Conservation (phyloP, 1,140 invertebrate species). For the Aphaenogaster floridana region DNA sequence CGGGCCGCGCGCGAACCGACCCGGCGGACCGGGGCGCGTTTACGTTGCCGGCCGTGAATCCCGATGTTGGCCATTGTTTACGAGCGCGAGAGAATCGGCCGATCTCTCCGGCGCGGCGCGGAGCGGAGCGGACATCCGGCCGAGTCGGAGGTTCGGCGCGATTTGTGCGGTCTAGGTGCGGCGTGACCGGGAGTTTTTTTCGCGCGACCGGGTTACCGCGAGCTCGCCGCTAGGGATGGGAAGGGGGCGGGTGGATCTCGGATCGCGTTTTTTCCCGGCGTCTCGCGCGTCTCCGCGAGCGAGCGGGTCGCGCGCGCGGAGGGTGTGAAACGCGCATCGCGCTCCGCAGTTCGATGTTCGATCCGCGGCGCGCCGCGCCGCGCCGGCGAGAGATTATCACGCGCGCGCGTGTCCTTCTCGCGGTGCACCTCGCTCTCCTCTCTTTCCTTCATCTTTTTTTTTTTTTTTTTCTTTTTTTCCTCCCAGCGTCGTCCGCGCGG, state of each 20-base stretch:
- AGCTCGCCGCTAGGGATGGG: too few species aligned
- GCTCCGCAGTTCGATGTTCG: slow-evolving; percentile 74
- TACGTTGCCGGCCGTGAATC: not conserved
- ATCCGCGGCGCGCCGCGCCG: slow-evolving; percentile 66
- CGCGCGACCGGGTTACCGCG: not conserved
- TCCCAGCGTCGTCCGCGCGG: not conserved
- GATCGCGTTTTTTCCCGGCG: slow-evolving; percentile 29
- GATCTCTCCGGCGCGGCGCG: not conserved
- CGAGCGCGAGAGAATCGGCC: slow-evolving; percentile 13
- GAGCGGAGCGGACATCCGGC: not conserved
- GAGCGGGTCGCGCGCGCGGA: slow-evolving; percentile 50
- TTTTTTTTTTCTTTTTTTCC: not conserved
- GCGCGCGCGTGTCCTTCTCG: slow-evolving; percentile 65
- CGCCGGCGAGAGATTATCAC: slow-evolving; percentile 63
- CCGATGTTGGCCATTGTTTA: slow-evolving; percentile 36
- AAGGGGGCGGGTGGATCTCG: not conserved
- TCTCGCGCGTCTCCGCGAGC: slow-evolving; percentile 22
- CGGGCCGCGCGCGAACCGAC: not conserved
- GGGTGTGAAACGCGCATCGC: slow-evolving; percentile 73
- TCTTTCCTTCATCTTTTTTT: not conserved
- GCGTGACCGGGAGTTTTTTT: slow-evolving; percentile 11
- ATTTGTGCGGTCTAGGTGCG: not conserved
- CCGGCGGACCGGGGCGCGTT: not conserved
- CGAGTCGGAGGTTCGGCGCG: not conserved
- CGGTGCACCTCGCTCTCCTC: slow-evolving; percentile 31